Evolutionary conservation across 2,113 vertebrate species (phyloP).

Genomic region (Xiphorhynchus elegans): DNA sequence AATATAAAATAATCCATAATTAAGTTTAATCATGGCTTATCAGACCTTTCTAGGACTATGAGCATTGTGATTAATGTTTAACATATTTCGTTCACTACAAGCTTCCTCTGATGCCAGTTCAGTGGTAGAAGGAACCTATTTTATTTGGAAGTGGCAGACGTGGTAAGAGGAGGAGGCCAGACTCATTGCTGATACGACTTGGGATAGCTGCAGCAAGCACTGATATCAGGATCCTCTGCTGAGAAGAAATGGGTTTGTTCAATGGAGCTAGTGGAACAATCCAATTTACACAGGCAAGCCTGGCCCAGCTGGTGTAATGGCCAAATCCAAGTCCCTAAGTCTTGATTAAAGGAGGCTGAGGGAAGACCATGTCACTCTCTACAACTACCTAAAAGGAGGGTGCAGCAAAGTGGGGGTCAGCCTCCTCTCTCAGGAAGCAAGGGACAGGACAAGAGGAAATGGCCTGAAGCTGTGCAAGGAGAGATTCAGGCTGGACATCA

Average conservation of each 20-base stretch:
- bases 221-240: neutral
- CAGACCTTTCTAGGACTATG: slow-evolving; percentile 43
- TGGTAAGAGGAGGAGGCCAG: neutral
- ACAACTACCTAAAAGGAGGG: neutral
- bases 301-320: neutral
- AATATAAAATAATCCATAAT: slow-evolving; percentile 71
- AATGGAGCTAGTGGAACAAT: neutral
- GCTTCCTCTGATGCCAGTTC: slow-evolving; percentile 17
- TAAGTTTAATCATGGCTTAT: slow-evolving; percentile 62
- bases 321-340: neutral
- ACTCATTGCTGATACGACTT: accelerated
- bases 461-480: neutral
- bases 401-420: accelerated
- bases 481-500: accelerated
- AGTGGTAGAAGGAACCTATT: neutral
- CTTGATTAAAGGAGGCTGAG: neutral
- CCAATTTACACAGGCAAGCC: neutral
- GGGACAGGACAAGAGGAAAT: neutral
- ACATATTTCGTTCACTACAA: neutral
- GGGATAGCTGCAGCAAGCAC: neutral
- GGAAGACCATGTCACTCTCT: neutral
- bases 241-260: neutral
- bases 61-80: slow-evolving; percentile 42
- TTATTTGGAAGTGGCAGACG: neutral
- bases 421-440: neutral